Base-by-base conservation (phyloP, 1,140 invertebrate species). In the Thaumetopoea pityocampa region DNA sequence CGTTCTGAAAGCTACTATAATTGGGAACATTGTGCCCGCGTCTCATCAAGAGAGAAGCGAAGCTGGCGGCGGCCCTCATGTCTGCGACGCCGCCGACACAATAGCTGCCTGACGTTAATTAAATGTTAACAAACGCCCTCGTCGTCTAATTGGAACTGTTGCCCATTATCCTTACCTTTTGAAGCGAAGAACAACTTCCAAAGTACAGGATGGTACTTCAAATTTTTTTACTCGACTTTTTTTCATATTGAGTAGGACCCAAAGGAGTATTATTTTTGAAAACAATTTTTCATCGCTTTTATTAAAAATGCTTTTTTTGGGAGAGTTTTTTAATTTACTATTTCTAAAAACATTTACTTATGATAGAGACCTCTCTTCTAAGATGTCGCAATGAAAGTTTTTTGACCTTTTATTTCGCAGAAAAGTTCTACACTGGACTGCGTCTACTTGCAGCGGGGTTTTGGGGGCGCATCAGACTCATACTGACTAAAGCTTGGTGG, bases 51-150 rank as follows among this genome's bases (percentile, higher is more conserved):
- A 26, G 16, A 35, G 35, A 28, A 33, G 40, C 29, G 41, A 14
- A 23, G 24, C 28, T 24, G 32, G 18, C 36, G 41, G 19, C 41
- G 40, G 49, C 41, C 67, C 65, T 64, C 58, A 65, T 68, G 67
- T 59, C 62, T 63, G 61, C 68, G 23, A 29, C 20, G 12, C 33
- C 35, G 59, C 57, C 66, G 62, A 74, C 71, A 83, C 79, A 83
- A 83, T 83, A 57, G 73, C 68, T 72, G 54, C 64, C 64, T 72
- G 73, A 77, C 71, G 73, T 80, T 83, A 83, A 80, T 83, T 80
- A 83, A 83, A 83, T 83, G 79, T 83, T 83, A 83, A 83, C 79
- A 83, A 83, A 83, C 79, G 73, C 76, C 70, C 79, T 83, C 70
- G 72, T 73, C 79, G 76, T 70, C 73, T 83, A 83, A 83, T 83